phyloP scores from a whole-genome alignment of 1,140 invertebrate species.

The Cotesia typhae region DNA sequence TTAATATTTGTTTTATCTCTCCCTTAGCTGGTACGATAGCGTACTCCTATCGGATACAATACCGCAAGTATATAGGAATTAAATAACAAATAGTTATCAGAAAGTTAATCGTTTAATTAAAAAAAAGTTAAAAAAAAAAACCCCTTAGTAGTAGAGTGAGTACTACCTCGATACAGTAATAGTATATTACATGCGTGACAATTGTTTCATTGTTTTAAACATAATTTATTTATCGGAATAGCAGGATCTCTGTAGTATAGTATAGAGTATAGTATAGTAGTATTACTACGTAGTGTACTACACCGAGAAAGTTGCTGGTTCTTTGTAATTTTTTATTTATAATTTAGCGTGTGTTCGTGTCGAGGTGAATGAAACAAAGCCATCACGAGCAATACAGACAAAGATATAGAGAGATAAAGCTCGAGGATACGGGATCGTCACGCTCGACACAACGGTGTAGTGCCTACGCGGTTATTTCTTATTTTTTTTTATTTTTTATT shows the following conservation, averaged over 20 bases:
- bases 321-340: too few relatives aligned
- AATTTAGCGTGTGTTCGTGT: constrained; percentile 7
- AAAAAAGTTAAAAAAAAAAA: not conserved
- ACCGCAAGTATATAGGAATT: constrained; percentile 5
- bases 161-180: too few relatives aligned
- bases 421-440: constrained; percentile 23
- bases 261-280: too few relatives aligned
- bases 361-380: constrained; percentile 39
- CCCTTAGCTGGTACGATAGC: constrained; percentile 4
- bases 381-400: constrained; percentile 32
- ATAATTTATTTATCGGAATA: not conserved
- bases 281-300: constrained; percentile 5
- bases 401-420: constrained; percentile 14
- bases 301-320: constrained; percentile 4
- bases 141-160: not conserved
- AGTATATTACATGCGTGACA: constrained; percentile 7
- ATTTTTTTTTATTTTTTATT: not conserved
- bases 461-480: constrained; percentile 23
- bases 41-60: not conserved
- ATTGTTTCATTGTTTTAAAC: not conserved
- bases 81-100: constrained; percentile 16
- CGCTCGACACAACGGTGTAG: constrained; percentile 27
- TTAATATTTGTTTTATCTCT: not conserved
- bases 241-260: not conserved
- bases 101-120: not conserved